Base-by-base conservation (phyloP, 2,113 vertebrate genomes). In the Dipodomys merriami region DNA sequence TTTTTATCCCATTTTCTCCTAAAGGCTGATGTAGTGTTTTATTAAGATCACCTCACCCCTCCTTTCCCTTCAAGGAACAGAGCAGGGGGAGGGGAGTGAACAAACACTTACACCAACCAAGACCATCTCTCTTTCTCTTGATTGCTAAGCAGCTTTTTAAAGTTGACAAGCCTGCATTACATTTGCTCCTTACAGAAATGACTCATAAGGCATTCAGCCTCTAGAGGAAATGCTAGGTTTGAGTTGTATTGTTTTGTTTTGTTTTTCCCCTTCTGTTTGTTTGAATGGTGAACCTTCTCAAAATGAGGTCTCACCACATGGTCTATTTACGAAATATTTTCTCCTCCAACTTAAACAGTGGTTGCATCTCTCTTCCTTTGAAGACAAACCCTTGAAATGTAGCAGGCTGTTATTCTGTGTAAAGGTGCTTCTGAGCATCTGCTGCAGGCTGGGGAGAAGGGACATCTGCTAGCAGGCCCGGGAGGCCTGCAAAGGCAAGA, bases 291-390 rank as follows among this genome's bases (percentile, higher is more conserved):
- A 93, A 90, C 46, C 82, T 83, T 82, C 79, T 81, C 87, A 79
- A 90, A 76, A 15, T 15, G 71, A 95, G 79, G 73, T 74, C 79
- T 94, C 83, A 30, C 27, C 87, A 84, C 87, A 94, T 46, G 77
- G 69, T 68, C 71, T 84, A 72, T 94, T 96, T 86, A 74, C 2
- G 27, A 69, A 85, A 95, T 69, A 64, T 85, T 90, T 94, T 90
- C 76, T 84, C 44, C 79, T 91, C 84, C 86, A 68, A 60, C 74
- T 71, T 64, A 46, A 93, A 89, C 33, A 79, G 71, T 35, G n/a
- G 33, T 46, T 77, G 65, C 39, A 3, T 83, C 83, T 79, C 57
- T 72, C 81, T 44, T 64, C 35, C 69, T 71, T 76, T 49, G 25
- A 62, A 39, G 76, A 76, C 0, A 11, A 86, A 57, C 15, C 90